A percentile compares a stretch with the other conserved stretches of the same genome.
Conservation (phyloP, 1,140 invertebrate genomes). For the Drosophila lowei region DNA sequence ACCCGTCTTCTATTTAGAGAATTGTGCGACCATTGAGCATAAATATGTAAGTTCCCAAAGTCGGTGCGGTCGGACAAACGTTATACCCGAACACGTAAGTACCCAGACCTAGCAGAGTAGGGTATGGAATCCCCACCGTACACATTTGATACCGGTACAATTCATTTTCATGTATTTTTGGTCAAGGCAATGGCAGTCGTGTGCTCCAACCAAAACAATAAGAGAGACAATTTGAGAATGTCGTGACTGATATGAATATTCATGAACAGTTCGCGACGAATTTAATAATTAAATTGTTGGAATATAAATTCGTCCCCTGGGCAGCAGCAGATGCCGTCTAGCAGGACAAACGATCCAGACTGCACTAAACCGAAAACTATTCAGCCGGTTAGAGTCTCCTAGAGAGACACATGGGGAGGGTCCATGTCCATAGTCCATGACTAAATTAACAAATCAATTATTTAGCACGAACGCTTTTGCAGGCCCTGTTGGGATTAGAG, state of each 20-base stretch:
- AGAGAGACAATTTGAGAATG: conserved; percentile 68
- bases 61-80: too few species aligned
- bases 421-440: conserved; percentile 51
- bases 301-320: conserved; percentile 62
- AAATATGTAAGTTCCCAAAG: too few species aligned
- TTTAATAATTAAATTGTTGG: conserved; percentile 73
- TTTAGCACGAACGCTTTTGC: conserved; percentile 73
- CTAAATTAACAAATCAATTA: conserved; percentile 80
- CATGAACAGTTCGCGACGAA: conserved; percentile 50
- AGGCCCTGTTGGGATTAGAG: conserved; percentile 69
- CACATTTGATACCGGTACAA: conserved; percentile 15
- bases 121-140: neutral
- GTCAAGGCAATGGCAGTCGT: neutral
- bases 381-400: conserved; percentile 4
- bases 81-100: too few species aligned
- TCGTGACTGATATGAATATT: conserved; percentile 71
- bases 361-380: conserved; percentile 28
- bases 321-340: conserved; percentile 18
- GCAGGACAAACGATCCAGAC: conserved; percentile 1
- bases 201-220: conserved; percentile 60
- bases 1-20: too few species aligned
- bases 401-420: conserved; percentile 1
- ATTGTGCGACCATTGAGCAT: too few species aligned
- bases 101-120: neutral
- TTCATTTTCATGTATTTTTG: conserved; percentile 8